Evolutionary conservation across 2,113 vertebrate species (phyloP).

Genomic region (Channa argus): DNA sequence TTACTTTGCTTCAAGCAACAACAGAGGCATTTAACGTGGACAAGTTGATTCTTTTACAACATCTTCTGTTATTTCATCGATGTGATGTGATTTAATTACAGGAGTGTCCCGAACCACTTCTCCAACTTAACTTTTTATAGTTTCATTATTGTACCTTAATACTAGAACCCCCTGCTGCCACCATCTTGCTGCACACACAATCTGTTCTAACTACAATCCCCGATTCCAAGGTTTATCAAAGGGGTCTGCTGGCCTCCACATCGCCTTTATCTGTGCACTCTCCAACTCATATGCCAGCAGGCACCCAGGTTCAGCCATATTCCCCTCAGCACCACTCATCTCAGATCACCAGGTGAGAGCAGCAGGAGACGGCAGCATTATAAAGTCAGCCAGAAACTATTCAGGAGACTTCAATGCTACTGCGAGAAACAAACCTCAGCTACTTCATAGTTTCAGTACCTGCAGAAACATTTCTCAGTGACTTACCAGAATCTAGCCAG

Average conservation of each 20-base stretch:
- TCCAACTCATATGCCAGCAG: slow-evolving; percentile 21
- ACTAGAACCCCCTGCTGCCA: not conserved
- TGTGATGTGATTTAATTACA: not conserved
- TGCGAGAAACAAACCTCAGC: not conserved
- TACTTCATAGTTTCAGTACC: not conserved
- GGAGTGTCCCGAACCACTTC: not conserved
- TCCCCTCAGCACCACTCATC: not conserved
- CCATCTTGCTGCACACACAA: slow-evolving; percentile 8
- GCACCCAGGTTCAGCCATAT: not conserved
- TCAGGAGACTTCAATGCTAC: not conserved
- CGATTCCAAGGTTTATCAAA: slow-evolving; percentile 31
- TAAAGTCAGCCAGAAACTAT: slow-evolving; percentile 8
- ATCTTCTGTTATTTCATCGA: no score
- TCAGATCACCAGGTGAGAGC: slow-evolving; percentile 13
- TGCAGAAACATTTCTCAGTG: not conserved
- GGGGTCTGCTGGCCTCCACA: slow-evolving; percentile 22
- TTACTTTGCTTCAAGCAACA: slow-evolving; percentile 32
- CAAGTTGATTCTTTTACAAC: no score
- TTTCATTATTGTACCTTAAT: slow-evolving; percentile 27
- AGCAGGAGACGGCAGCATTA: not conserved
- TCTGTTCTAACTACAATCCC: slow-evolving; percentile 3
- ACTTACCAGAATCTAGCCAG: not conserved
- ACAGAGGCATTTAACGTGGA: slow-evolving; percentile 25
- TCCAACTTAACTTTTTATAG: not conserved
- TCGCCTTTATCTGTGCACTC: slow-evolving; percentile 7